Evolutionary conservation across 2,797 vertebrate species (phyloP).

Genomic region (Astyanax mexicanus): DNA sequence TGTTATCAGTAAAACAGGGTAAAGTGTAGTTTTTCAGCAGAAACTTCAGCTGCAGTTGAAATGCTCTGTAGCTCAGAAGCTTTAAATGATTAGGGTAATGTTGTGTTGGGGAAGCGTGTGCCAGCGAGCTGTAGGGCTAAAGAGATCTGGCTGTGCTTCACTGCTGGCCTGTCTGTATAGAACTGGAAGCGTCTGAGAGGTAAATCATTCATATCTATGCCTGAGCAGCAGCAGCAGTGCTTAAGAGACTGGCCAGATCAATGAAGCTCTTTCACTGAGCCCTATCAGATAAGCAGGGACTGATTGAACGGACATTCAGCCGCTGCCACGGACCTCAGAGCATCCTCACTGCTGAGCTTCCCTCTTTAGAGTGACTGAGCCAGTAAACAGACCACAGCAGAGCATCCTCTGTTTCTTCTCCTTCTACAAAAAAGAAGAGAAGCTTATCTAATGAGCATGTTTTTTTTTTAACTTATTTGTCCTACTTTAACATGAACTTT

Average conservation of each 20-base stretch:
- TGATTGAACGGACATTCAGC: constrained; percentile 49
- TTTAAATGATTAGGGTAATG: constrained; percentile 2
- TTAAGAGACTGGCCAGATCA: constrained; percentile 58
- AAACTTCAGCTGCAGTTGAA: not conserved
- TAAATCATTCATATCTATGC: constrained; percentile 52
- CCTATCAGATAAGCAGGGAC: constrained; percentile 59
- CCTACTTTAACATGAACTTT: constrained; percentile 32
- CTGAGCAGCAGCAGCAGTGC: constrained; percentile 33
- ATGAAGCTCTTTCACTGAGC: constrained; percentile 49
- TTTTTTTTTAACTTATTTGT: constrained; percentile 19
- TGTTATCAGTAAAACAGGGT: not conserved
- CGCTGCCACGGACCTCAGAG: constrained; percentile 12
- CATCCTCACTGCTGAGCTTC: constrained; percentile 25
- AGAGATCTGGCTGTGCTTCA: not conserved
- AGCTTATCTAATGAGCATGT: constrained; percentile 33
- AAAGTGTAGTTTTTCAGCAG: not conserved
- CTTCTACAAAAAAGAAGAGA: not conserved
- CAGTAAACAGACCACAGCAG: constrained; percentile 33
- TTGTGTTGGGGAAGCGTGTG: not conserved
- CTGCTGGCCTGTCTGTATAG: constrained; percentile 18
- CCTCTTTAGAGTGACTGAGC: constrained; percentile 21
- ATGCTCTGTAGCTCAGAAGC: not conserved
- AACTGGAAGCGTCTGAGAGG: constrained; percentile 51
- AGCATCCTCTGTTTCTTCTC: not conserved
- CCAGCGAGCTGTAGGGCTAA: not conserved